phyloP scores from a whole-genome alignment of 2,797 vertebrate genomes.

The Lerista edwardsae region DNA sequence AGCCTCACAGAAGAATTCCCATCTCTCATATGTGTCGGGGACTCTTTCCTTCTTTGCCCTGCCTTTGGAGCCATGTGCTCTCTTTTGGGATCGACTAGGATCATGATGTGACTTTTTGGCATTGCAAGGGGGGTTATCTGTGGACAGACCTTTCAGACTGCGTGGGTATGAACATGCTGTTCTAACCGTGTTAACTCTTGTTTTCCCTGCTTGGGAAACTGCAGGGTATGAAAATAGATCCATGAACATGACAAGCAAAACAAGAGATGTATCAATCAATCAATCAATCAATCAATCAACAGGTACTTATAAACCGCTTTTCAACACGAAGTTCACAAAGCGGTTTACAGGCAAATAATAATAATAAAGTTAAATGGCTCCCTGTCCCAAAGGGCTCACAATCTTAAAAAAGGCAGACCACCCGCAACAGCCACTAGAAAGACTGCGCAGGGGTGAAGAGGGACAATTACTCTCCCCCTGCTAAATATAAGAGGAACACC shows the following conservation, averaged over 20 bases:
- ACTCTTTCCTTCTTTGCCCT: background rate
- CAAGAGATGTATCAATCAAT: background rate
- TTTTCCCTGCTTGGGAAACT: background rate
- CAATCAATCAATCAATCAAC: too few relatives aligned
- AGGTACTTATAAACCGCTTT: too few relatives aligned
- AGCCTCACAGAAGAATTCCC: background rate
- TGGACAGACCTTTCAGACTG: background rate
- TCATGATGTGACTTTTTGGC: background rate
- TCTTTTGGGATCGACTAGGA: background rate
- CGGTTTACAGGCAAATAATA: too few relatives aligned
- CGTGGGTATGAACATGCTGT: background rate
- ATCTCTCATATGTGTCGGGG: background rate
- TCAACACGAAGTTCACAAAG: too few relatives aligned
- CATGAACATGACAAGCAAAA: background rate
- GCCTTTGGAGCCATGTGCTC: background rate
- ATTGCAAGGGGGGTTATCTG: background rate
- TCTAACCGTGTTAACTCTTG: too few relatives aligned
- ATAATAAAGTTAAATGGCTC: too few relatives aligned
- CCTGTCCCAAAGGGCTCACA: too few relatives aligned
- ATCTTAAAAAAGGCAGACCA: too few relatives aligned
- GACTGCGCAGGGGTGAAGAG: too few relatives aligned
- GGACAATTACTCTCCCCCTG: too few relatives aligned
- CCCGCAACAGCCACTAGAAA: too few relatives aligned
- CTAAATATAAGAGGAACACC: too few relatives aligned
- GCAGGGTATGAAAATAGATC: background rate